These are phyloP conservation scores for Athene cunicularia DNA, from an alignment of 2,113 vertebrate species.

Conservation along the genomic window DNA sequence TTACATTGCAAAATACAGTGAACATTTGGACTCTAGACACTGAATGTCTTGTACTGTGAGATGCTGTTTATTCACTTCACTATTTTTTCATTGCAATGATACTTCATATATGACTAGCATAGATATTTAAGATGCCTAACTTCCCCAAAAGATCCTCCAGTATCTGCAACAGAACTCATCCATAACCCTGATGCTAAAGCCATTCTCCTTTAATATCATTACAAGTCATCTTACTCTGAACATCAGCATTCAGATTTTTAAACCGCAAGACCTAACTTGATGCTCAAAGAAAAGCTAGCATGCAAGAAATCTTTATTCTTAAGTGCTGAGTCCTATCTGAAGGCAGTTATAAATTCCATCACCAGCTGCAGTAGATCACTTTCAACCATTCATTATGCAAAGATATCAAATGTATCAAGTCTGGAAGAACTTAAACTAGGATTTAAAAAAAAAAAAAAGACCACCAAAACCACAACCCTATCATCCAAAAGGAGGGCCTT, in stretches of 20 bases:
- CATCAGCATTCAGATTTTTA: conserved; percentile 29
- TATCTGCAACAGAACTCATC: conserved; percentile 29
- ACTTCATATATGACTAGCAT: conserved; percentile 14
- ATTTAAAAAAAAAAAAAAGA: not conserved
- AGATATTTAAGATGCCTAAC: conserved; percentile 55
- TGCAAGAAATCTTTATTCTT: not conserved
- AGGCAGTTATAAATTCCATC: conserved; percentile 16
- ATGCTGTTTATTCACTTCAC: conserved; percentile 34
- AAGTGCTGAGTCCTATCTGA: not conserved
- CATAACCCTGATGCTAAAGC: conserved; percentile 17
- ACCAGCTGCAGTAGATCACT: not conserved
- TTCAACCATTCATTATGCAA: not conserved
- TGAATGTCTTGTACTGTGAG: conserved; percentile 4
- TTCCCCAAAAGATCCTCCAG: conserved; percentile 9
- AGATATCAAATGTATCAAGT: not conserved
- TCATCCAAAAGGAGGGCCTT: not conserved
- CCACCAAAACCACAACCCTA: not conserved
- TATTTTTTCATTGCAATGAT: conserved; percentile 47
- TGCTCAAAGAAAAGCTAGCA: not conserved
- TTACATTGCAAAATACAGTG: conserved; percentile 62
- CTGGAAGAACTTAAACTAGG: conserved; percentile 15
- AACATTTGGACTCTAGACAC: conserved; percentile 33
- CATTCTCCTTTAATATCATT: conserved; percentile 42
- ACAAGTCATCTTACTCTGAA: conserved; percentile 32
- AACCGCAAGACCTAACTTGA: not conserved